Evolutionary conservation across 2,113 vertebrate genomes (phyloP), one percentile per base, ranked within the genome.

Genomic region (Cynocephalus volans): DNA sequence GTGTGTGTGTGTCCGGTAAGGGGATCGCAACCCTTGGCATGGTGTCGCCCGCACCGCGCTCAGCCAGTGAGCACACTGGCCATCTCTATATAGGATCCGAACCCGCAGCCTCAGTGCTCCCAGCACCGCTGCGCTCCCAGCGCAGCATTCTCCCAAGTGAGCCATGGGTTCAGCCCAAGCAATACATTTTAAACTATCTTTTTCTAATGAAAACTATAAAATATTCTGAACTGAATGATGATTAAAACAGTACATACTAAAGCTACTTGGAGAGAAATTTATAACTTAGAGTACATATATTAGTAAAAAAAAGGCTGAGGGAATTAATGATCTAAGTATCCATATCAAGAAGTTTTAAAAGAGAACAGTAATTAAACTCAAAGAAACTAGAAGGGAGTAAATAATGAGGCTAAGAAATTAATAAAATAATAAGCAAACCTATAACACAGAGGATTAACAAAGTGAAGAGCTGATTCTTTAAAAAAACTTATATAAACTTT

Each of bases 131-230:
- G n/a, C n/a, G n/a, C n/a, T n/a, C n/a, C n/a, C n/a, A n/a, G n/a
- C n/a, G n/a, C n/a, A n/a, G n/a, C n/a, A n/a, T n/a, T n/a, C n/a
- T n/a, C n/a, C n/a, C n/a, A n/a, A n/a, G n/a, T n/a, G n/a, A n/a
- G n/a, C n/a, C n/a, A n/a, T n/a, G n/a, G n/a, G n/a, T n/a, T n/a
- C n/a, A n/a, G n/a, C n/a, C n/a, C n/a, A 88, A 48, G 24, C 13
- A 60, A 77, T 36, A 77, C 4, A 17, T 79, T 85, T 83, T 50
- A 70, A 33, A 54, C 23, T 24, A 45, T 26, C 41, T 60, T 90
- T 95, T 91, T n/a, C 81, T 62, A 76, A 48, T 50, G 9, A 50
- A 60, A 86, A 91, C 62, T 48, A 79, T 26, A 84, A 69, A 48
- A 84, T 76, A 69, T 60, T 69, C 2, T 69, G 19, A 48, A 50